A percentile compares a stretch with the other conserved stretches of the same genome.
These are phyloP conservation scores for Agrotis exclamationis DNA, from an alignment of 2,888 invertebrate species.

Conservation along the genomic window DNA sequence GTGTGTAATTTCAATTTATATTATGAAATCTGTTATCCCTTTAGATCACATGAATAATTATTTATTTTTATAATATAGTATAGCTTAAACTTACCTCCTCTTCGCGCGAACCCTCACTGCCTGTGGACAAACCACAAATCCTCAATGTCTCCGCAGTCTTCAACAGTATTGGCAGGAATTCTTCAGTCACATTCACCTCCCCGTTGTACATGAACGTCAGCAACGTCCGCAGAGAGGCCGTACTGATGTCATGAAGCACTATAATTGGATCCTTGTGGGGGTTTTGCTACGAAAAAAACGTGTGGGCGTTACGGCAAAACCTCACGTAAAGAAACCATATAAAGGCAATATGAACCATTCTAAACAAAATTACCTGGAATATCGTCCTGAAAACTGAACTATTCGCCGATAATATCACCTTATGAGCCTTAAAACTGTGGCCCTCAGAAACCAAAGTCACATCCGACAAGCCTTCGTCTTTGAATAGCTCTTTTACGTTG, in stretches of 20 bases:
- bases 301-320: slow-evolving; percentile 81
- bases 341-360: slow-evolving; percentile 23
- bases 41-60: too few relatives aligned
- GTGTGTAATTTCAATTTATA: not conserved
- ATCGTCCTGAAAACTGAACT: slow-evolving; percentile 93
- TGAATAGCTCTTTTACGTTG: slow-evolving; percentile 92
- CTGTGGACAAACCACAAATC: slow-evolving; percentile 93
- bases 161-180: slow-evolving; percentile 92
- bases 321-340: slow-evolving; percentile 44
- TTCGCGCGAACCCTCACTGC: slow-evolving; percentile 82
- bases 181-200: slow-evolving; percentile 94
- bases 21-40: not conserved
- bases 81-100: slow-evolving; percentile 79
- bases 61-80: too few relatives aligned
- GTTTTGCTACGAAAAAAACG: slow-evolving; percentile 92
- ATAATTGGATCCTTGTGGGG: slow-evolving; percentile 94
- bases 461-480: slow-evolving; percentile 93
- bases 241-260: slow-evolving; percentile 94
- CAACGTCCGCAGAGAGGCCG: slow-evolving; percentile 92
- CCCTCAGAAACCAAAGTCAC: slow-evolving; percentile 93
- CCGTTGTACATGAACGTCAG: slow-evolving; percentile 94
- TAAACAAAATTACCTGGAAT: slow-evolving; percentile 88
- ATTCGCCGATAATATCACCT: slow-evolving; percentile 93
- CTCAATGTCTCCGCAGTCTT: slow-evolving; percentile 93
- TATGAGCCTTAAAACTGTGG: slow-evolving; percentile 93